These are phyloP conservation scores for Oreochromis mossambicus DNA, from an alignment of 2,797 vertebrate species.

Conservation along the genomic window DNA sequence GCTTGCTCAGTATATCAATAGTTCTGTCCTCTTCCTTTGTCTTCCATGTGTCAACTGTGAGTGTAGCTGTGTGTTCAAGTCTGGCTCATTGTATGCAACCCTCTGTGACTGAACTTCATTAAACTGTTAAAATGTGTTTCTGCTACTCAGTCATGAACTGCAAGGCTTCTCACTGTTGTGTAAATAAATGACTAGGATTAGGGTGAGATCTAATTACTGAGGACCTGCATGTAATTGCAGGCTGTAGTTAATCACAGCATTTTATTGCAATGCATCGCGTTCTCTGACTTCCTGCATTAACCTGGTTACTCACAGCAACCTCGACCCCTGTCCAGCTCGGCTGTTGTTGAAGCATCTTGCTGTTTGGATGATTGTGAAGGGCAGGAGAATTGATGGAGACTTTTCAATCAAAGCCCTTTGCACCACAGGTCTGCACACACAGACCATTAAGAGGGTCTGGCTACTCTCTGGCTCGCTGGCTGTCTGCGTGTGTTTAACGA, in stretches of 20 bases:
- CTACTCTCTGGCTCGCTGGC: background rate
- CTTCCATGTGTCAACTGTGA: background rate
- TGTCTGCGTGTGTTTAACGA: constrained; percentile 1
- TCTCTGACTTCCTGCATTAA: background rate
- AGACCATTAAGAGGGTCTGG: background rate
- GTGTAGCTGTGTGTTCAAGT: background rate
- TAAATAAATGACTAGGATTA: background rate
- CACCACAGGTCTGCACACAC: background rate
- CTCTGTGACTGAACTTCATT: background rate
- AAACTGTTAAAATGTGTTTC: background rate
- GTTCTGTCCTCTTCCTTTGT: background rate
- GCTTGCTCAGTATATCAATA: background rate
- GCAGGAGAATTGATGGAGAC: background rate
- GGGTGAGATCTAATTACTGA: background rate
- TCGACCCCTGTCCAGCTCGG: background rate
- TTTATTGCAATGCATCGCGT: background rate
- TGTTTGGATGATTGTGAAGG: constrained; percentile 2
- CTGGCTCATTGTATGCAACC: background rate
- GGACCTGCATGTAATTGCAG: background rate
- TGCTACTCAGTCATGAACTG: background rate
- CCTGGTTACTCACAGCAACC: background rate
- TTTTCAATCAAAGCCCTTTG: constrained; percentile 13
- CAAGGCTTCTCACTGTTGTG: background rate
- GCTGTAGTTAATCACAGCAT: background rate
- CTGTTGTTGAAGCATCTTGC: background rate